Evolutionary conservation across 2,113 vertebrate species (phyloP).

Genomic region (Mugil cephalus): DNA sequence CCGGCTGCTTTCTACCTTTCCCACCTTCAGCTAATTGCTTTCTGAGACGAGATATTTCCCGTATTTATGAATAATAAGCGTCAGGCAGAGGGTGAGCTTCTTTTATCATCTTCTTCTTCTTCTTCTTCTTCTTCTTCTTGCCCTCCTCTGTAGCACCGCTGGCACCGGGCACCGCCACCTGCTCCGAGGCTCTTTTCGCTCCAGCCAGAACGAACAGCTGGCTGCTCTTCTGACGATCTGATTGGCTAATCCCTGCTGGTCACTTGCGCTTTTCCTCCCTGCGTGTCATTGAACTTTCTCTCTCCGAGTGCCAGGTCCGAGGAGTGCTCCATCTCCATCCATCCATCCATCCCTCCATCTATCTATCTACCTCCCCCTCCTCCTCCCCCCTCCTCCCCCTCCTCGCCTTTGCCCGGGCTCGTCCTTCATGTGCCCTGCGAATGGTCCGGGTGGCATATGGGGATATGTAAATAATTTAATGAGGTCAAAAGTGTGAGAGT

Average conservation of each 20-base stretch:
- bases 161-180: constrained; percentile 82
- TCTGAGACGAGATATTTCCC: not conserved
- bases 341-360: too few species aligned
- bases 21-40: not conserved
- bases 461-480: constrained; percentile 84
- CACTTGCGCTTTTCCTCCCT: constrained; percentile 79
- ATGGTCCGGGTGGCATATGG: constrained; percentile 80
- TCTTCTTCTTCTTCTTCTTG: constrained; percentile 29
- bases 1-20: not conserved
- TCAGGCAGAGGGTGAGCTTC: constrained; percentile 26
- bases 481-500: constrained; percentile 80
- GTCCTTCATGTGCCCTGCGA: constrained; percentile 78
- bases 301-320: constrained; percentile 75
- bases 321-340: constrained; percentile 52
- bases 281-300: constrained; percentile 84
- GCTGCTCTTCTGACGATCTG: constrained; percentile 84
- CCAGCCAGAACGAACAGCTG: constrained; percentile 84
- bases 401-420: constrained; percentile 58
- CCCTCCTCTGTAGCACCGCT: constrained; percentile 78
- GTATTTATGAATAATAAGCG: constrained; percentile 50
- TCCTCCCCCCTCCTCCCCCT: constrained; percentile 38
- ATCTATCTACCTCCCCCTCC: constrained; percentile 37
- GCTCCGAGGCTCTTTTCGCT: constrained; percentile 76
- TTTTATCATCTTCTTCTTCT: constrained; percentile 65
- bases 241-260: constrained; percentile 86